Base-by-base conservation (phyloP, 2,888 invertebrate species). In the Cosmia trapezina region DNA sequence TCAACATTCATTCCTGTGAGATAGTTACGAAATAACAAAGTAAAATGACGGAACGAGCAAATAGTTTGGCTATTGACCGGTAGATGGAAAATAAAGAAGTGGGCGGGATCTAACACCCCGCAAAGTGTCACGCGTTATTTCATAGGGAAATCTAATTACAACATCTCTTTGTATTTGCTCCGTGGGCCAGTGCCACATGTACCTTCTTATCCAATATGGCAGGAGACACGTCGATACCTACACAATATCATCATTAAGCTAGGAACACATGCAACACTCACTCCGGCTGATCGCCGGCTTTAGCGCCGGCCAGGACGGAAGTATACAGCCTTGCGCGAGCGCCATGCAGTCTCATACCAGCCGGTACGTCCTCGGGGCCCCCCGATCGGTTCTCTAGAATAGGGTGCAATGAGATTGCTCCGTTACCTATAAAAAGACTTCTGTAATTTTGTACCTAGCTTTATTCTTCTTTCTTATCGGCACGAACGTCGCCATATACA, bases 321-420 rank as follows among this genome's bases (percentile, higher is more conserved):
- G 96, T 96, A 86, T 95, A 96, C 9, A 96, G 93, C 54, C 94
- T 83, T 0, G 95, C 96, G 0, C 95, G 88, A 0, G 94, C 91
- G 7, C 94, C 95, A 83, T 95, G 96, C 61, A 96, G 88, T 70
- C 94, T 85, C 95, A 94, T 95, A 22, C 95, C 95, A 1, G 91
- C 93, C 2, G 96, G 96, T 14, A 96, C 90, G 76, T 95, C 96
- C 57, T 95, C 94, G 0, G 90, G 87, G 0, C 91, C 90, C 0
- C 92, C 90, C 0, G 92, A 91, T 5, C 91, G 88, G 1, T 88
- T 88, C 78, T 94, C 93, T 2, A 89, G 87, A 37, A 93, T 93
- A 11, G 93, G 90, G 64, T 89, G 91, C 68, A 93, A 85, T 12
- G 86, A 71, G 33, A 65, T 83, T 17, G 78, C 70, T 11, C 80